These are phyloP conservation scores for Bradypus variegatus DNA, from an alignment of 2,797 vertebrate genomes.

Conservation along the genomic window DNA sequence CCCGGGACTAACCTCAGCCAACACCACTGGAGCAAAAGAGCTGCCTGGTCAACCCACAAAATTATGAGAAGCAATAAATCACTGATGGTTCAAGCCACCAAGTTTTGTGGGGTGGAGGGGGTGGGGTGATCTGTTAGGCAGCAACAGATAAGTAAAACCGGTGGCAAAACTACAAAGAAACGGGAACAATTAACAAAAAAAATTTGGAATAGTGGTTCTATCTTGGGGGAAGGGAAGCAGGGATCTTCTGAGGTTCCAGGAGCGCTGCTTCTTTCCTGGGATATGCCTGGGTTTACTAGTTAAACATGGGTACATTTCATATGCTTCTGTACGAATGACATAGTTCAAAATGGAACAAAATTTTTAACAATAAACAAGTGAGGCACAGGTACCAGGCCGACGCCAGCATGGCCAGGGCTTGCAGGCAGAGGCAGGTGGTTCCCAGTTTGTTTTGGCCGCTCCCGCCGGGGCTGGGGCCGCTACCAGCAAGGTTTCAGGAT, in stretches of 20 bases:
- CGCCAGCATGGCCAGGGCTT: neutral
- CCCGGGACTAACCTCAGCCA: neutral
- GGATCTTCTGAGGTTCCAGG: neutral
- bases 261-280: neutral
- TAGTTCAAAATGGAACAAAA: neutral
- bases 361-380: neutral
- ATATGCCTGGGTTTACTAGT: neutral
- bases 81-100: neutral
- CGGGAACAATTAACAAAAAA: neutral
- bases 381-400: neutral
- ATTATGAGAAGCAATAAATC: neutral
- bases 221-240: no score
- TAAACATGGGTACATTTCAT: neutral
- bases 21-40: neutral
- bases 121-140: neutral
- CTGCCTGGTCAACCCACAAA: neutral
- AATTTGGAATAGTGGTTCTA: neutral
- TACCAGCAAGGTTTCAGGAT: no score
- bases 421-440: accelerated
- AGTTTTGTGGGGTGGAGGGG: no score
- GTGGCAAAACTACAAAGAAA: neutral
- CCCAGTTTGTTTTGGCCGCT: accelerated
- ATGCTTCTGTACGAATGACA: neutral
- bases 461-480: neutral
- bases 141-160: neutral